Evolutionary conservation across 53 echinoderm and acorn worm species (phyloP), one percentile per base, ranked within the genome.

Genomic region (Antedon mediterranea): DNA sequence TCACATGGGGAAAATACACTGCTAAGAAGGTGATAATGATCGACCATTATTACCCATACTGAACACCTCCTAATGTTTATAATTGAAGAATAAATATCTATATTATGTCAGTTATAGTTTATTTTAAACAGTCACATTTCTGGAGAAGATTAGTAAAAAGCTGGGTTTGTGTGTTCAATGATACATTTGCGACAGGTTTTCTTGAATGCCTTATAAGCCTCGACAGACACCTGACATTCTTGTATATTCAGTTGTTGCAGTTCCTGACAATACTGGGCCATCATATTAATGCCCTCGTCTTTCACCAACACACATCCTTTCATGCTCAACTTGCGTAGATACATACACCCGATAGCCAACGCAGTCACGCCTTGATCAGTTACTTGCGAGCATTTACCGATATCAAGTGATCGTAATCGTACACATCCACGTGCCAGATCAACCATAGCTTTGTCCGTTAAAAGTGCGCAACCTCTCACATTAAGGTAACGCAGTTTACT

Each of bases 161-260:
- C 91, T 31, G 94, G 94, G 71, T 94, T 94, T 32, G 94, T 94
- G 76, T 94, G 94, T 72, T 94, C 94, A 79, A 94, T 94, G 78
- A 94, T 94, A 75, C 94, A 91, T 73, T 89, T 87, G 32, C 86
- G 85, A 83, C 94, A 94, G 74, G 88, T 85, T 32, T 87, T 82
- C 77, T 94, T 94, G 77, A 94, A 81, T 31, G 89, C 71, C 41
- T 82, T 80, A 77, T 89, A 94, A 20, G 87, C 89, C 33, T 89
- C 91, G 71, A 82, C 72, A 13, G 91, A 78, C 11, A 94, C 81
- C 70, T 88, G 86, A 74, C 94, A 94, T 29, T 94, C 94, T 75
- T 94, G 94, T 26, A 94, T 91, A 74, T 94, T 94, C 0, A 94
- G 91, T 87, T 94, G 94, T 83, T 94, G 94, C 20, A 94, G 87